Evolutionary conservation across 2,888 invertebrate genomes (phyloP).

Genomic region (Epistrophe eligans): DNA sequence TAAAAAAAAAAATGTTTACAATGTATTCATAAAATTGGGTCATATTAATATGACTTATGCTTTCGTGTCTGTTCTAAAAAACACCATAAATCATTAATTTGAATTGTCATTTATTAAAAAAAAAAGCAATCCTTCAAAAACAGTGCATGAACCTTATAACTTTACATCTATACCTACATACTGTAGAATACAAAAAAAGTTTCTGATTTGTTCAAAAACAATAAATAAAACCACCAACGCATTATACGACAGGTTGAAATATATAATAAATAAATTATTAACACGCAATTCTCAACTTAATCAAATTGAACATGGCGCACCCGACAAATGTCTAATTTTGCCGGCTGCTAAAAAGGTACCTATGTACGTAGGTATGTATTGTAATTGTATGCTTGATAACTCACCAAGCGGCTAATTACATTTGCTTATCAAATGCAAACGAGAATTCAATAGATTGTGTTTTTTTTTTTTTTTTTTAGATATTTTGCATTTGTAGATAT

Average conservation of each 20-base stretch:
- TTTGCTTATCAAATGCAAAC: slow-evolving; percentile 34
- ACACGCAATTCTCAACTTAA: slow-evolving; percentile 64
- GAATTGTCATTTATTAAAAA: slow-evolving; percentile 16
- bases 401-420: slow-evolving; percentile 18
- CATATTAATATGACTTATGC: not conserved
- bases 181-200: slow-evolving; percentile 1
- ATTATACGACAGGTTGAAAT: slow-evolving; percentile 32
- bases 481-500: slow-evolving; percentile 6
- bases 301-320: slow-evolving; percentile 63
- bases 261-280: slow-evolving; percentile 34
- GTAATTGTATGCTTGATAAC: slow-evolving; percentile 41
- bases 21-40: slow-evolving; percentile 15
- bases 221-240: slow-evolving; percentile 15
- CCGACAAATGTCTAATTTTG: slow-evolving; percentile 22
- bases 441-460: slow-evolving; percentile 29
- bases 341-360: not conserved
- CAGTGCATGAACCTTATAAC: not conserved
- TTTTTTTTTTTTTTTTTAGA: not conserved
- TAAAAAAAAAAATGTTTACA: not conserved
- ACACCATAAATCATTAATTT: slow-evolving; percentile 15
- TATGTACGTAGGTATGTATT: not conserved
- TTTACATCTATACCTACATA: no score
- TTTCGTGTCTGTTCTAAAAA: not conserved
- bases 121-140: slow-evolving; percentile 21
- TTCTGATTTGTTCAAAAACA: slow-evolving; percentile 52